Percentiles rank a stretch among this genome's conserved stretches.
Evolutionary conservation across 2,888 invertebrate genomes (phyloP).

Genomic region (Apomyelois bistriatella): DNA sequence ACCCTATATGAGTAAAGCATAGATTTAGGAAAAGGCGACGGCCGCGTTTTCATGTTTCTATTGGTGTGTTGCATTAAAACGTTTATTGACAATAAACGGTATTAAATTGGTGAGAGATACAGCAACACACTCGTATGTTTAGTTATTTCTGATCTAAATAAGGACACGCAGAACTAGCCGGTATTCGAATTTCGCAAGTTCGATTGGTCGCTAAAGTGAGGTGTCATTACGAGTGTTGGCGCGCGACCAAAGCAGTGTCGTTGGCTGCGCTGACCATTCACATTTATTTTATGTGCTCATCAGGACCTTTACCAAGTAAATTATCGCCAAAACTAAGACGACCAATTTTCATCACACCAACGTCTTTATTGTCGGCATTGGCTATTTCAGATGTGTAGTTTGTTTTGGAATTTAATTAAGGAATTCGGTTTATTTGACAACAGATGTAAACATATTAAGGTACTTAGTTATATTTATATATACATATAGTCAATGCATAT

Average conservation of each 20-base stretch:
- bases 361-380: not conserved
- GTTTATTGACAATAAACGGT: too few species aligned
- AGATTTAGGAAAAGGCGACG: too few species aligned
- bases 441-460: too few species aligned
- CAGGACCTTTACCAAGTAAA: constrained; percentile 58
- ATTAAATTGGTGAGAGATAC: too few species aligned
- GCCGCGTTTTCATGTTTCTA: too few species aligned
- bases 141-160: not conserved
- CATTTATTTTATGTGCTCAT: constrained; percentile 74
- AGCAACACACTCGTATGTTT: not conserved
- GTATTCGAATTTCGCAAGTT: constrained; percentile 20
- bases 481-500: too few species aligned
- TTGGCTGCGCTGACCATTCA: constrained; percentile 53
- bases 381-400: not conserved
- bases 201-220: constrained; percentile 21
- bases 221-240: constrained; percentile 52
- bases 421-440: too few species aligned
- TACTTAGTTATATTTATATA: too few species aligned
- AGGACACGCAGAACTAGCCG: not conserved
- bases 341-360: not conserved
- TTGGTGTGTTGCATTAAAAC: too few species aligned
- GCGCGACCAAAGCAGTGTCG: constrained; percentile 65
- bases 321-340: constrained; percentile 32
- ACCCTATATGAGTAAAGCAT: too few species aligned
- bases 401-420: not conserved